These are phyloP conservation scores for Cryptotermes secundus DNA, from an alignment of 1,140 invertebrate species.

Conservation along the genomic window DNA sequence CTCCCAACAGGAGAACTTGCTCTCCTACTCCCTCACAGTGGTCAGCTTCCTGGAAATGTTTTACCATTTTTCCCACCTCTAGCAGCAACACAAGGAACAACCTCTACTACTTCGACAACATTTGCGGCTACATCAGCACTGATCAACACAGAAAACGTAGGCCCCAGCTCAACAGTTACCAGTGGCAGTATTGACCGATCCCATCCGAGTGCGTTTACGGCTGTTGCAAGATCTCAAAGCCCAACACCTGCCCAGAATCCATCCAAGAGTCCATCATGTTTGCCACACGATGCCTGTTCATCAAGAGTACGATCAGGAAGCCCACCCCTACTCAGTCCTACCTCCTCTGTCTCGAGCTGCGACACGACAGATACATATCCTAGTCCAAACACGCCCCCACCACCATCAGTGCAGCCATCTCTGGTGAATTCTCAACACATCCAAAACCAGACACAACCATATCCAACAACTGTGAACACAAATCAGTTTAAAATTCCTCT, in stretches of 20 bases:
- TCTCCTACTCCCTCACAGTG: slow-evolving; percentile 66
- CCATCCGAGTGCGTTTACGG: slow-evolving; percentile 34
- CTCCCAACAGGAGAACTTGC: slow-evolving; percentile 74
- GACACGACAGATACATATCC: slow-evolving; percentile 26
- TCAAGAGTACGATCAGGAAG: background rate
- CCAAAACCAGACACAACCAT: background rate
- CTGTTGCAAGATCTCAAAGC: slow-evolving; percentile 22
- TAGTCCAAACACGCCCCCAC: slow-evolving; percentile 20
- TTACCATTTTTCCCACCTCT: slow-evolving; percentile 25
- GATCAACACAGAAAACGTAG: background rate
- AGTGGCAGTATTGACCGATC: slow-evolving; percentile 26
- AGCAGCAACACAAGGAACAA: background rate
- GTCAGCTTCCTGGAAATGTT: slow-evolving; percentile 39
- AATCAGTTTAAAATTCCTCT: slow-evolving; percentile 27
- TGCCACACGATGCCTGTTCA: background rate
- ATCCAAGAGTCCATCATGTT: background rate
- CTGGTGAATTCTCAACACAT: background rate
- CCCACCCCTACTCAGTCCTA: background rate
- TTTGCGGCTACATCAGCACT: background rate
- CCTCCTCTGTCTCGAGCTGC: slow-evolving; percentile 22
- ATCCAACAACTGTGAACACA: background rate
- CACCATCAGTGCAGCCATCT: background rate
- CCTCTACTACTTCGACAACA: background rate
- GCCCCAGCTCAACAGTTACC: background rate
- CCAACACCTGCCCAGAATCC: background rate